phyloP scores from a whole-genome alignment of 2,113 vertebrate species.

The Phaetusa simplex region DNA sequence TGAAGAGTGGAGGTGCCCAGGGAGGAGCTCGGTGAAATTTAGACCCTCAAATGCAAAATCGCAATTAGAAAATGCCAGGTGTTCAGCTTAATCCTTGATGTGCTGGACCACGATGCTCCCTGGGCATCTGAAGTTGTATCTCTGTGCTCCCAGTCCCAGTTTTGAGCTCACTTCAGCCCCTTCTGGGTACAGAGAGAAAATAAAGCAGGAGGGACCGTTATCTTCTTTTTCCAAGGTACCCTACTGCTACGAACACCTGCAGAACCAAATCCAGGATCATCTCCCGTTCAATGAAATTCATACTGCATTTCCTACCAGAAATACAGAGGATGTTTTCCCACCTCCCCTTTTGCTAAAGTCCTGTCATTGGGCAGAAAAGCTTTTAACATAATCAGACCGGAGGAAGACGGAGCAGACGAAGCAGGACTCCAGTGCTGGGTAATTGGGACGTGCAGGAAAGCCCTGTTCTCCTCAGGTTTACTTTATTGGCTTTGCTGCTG shows the following conservation, averaged over 20 bases:
- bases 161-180: not conserved
- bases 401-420: not conserved
- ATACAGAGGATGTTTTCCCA: not conserved
- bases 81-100: not conserved
- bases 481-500: not conserved
- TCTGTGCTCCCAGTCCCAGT: not conserved
- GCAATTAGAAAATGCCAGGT: not conserved
- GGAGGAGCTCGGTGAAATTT: not conserved
- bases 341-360: not conserved
- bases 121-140: not conserved
- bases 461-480: not conserved
- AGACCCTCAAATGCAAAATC: not conserved
- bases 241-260: accelerated
- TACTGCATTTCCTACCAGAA: not conserved
- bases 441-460: not conserved
- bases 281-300: not conserved
- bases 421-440: not conserved
- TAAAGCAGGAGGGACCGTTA: not conserved
- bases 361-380: not conserved
- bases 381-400: not conserved
- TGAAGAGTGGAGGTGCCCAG: not conserved
- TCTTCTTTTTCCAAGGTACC: not conserved
- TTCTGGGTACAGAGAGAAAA: not conserved
- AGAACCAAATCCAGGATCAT: not conserved
- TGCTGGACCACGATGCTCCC: not conserved